Base-by-base conservation (phyloP, 2,888 invertebrate genomes). In the Callyntrura sp. region DNA sequence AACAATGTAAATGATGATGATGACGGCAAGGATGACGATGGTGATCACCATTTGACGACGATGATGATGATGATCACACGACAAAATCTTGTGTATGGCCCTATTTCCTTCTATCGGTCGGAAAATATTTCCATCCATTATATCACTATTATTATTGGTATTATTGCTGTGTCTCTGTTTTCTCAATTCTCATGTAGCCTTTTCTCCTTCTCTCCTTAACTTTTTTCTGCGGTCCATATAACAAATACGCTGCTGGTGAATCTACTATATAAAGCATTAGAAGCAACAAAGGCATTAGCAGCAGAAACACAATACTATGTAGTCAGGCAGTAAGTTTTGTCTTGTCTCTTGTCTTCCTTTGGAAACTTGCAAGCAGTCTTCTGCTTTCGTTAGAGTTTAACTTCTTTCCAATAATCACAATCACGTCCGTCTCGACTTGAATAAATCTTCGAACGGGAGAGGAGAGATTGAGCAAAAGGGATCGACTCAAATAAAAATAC, bases 391-490 rank as follows among this genome's bases (percentile, higher is more conserved):
- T 60, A 43, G 5, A 35, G n/a, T 81, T 60, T 6, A 35, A 35
- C 89, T 90, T 86, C 81, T 89, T 90, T 88, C 89, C 90, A 90
- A 90, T 90, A 91, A 90, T 91, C 91, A 91, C 81, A 90, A 90
- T 90, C 91, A 90, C 89, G 91, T 90, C 89, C 87, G 81, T 89
- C 90, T 88, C 65, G 81, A 78, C 90, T 90, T 90, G 82, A 90
- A 91, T 90, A 90, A 91, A 91, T 90, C 89, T 90, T 76, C 43
- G 78, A 62, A 68, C 6, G 35, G 60, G 51, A 78, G 51, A 84
- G 81, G 81, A 87, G 43, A 62, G 84, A 91, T 76, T 78, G 85
- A 89, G 73, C 79, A 88, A 85, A 89, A 82, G 60, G 68, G 51
- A 78, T 14, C 51, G 28, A 55, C 17, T 79, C 88, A 84, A 73